A percentile compares a stretch with the other conserved stretches of the same genome.
Conservation (phyloP, 2,797 vertebrate genomes). For the Eidolon dupreanum region DNA sequence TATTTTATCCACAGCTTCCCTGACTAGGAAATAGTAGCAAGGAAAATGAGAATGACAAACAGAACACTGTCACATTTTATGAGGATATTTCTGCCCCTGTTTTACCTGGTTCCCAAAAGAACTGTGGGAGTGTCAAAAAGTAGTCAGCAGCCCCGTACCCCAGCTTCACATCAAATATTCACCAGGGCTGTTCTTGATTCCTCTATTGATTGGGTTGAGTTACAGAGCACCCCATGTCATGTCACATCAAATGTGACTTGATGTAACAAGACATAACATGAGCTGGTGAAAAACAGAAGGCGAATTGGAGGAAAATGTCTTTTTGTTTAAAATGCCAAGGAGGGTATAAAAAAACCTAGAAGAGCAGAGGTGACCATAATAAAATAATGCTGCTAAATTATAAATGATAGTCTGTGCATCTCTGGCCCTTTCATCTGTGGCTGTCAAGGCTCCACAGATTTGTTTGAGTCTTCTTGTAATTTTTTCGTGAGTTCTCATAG, state of each 20-base stretch:
- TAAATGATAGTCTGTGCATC: slow-evolving; percentile 6
- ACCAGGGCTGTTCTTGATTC: not conserved
- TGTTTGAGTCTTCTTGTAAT: not conserved
- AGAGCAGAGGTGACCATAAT: slow-evolving; percentile 44
- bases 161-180: not conserved
- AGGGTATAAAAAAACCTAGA: not conserved
- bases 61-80: not conserved
- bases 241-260: slow-evolving; percentile 52
- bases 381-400: slow-evolving; percentile 60
- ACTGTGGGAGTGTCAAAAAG: not conserved
- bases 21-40: not conserved
- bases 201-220: slow-evolving; percentile 22
- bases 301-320: not conserved
- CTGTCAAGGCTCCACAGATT: not conserved
- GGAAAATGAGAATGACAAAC: not conserved
- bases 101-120: not conserved
- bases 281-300: not conserved
- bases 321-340: slow-evolving; percentile 58
- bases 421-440: not conserved
- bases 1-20: not conserved
- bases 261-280: not conserved
- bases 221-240: not conserved
- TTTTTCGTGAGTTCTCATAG: not conserved
- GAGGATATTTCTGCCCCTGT: not conserved
- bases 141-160: not conserved